Conservation (phyloP, 1,140 invertebrate genomes). For the Apis florea region DNA sequence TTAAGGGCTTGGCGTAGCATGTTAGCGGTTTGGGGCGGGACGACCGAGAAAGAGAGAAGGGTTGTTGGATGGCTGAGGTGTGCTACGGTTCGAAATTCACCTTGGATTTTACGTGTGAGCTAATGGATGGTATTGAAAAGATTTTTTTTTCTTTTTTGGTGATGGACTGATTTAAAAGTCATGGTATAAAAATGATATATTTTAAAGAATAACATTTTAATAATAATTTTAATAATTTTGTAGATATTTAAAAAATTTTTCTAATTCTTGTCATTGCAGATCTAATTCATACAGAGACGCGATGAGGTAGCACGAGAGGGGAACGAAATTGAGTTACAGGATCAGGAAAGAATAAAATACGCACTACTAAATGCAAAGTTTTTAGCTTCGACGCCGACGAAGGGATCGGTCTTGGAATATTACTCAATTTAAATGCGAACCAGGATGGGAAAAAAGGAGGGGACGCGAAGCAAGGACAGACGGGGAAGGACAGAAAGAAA, state of each 20-base stretch:
- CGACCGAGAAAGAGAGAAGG: slow-evolving; percentile 15
- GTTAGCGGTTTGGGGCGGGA: slow-evolving; percentile 59
- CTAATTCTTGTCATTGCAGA: neutral
- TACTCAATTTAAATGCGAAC: slow-evolving; percentile 63
- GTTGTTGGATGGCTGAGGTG: neutral
- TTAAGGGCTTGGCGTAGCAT: slow-evolving; percentile 61
- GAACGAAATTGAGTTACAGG: neutral
- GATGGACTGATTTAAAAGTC: neutral
- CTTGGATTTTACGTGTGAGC: neutral
- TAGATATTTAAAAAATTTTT: no score
- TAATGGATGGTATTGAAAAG: neutral
- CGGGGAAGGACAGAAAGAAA: slow-evolving; percentile 30
- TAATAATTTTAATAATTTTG: no score
- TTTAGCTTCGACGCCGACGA: slow-evolving; percentile 52
- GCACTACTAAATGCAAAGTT: slow-evolving; percentile 53
- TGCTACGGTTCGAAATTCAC: neutral
- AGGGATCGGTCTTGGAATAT: slow-evolving; percentile 42
- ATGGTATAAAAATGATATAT: no score
- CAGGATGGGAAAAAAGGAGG: slow-evolving; percentile 30
- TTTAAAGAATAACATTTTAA: no score
- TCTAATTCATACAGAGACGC: slow-evolving; percentile 22
- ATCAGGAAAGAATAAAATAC: slow-evolving; percentile 48
- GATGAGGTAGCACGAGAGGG: neutral
- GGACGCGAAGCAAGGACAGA: neutral
- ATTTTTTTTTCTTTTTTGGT: no score